phyloP scores from a whole-genome alignment of 2,888 invertebrate genomes.

The Microchrysa polita region DNA sequence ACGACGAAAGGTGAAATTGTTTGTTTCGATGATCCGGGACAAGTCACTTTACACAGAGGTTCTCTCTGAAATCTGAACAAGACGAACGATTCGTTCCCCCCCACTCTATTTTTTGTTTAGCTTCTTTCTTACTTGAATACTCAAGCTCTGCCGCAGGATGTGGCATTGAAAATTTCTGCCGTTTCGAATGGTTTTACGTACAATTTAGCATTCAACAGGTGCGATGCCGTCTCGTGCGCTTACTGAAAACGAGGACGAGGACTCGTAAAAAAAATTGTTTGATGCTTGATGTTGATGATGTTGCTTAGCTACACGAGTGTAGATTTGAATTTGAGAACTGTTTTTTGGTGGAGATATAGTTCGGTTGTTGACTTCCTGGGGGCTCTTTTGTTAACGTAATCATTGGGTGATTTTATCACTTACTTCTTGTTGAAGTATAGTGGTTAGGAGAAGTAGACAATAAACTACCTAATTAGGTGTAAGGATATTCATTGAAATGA shows the following conservation, averaged over 20 bases:
- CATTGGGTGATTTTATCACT: too few relatives aligned
- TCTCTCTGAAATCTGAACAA: too few relatives aligned
- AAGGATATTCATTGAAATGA: too few relatives aligned
- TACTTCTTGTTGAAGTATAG: too few relatives aligned
- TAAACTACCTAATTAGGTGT: too few relatives aligned
- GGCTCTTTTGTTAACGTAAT: not conserved
- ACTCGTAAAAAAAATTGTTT: too few relatives aligned
- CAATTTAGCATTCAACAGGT: constrained; percentile 5
- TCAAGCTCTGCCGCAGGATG: not conserved
- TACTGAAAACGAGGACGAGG: too few relatives aligned
- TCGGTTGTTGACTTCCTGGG: not conserved
- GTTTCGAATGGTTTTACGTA: not conserved
- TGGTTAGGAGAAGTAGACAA: too few relatives aligned
- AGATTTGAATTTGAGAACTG: not conserved
- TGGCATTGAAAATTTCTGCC: not conserved
- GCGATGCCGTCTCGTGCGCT: too few relatives aligned
- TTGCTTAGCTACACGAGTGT: too few relatives aligned
- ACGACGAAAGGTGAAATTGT: not conserved
- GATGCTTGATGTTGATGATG: too few relatives aligned
- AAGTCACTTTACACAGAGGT: not conserved
- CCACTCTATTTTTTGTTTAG: not conserved
- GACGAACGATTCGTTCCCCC: not conserved
- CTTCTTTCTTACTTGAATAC: not conserved
- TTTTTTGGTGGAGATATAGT: not conserved
- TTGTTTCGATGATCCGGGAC: not conserved